phyloP scores from a whole-genome alignment of 2,888 invertebrate species.

The Candidula unifasciata region DNA sequence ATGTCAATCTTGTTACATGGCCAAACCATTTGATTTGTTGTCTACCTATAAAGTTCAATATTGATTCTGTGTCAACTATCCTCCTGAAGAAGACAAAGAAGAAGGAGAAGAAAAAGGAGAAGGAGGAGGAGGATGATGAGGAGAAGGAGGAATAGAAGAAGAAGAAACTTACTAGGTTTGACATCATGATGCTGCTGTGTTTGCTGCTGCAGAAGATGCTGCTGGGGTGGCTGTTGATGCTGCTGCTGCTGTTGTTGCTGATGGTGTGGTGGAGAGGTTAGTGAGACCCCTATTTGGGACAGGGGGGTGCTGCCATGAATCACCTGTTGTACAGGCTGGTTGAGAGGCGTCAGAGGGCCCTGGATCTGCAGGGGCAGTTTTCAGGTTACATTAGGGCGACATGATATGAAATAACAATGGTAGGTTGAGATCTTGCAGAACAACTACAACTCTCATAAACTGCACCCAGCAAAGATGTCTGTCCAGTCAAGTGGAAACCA shows the following conservation, averaged over 20 bases:
- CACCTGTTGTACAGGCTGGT: conserved; percentile 47
- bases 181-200: conserved; percentile 15
- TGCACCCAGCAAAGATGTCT: too few relatives aligned
- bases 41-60: too few relatives aligned
- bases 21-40: too few relatives aligned
- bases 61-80: too few relatives aligned
- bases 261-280: conserved; percentile 42
- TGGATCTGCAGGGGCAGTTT: conserved; percentile 61
- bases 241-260: conserved; percentile 36
- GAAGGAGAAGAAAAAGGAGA: too few relatives aligned
- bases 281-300: conserved; percentile 87
- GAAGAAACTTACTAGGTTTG: conserved; percentile 17
- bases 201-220: conserved; percentile 4
- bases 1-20: too few relatives aligned
- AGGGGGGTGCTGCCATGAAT: conserved; percentile 91
- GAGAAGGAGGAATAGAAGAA: too few relatives aligned
- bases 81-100: too few relatives aligned
- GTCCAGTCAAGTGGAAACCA: too few relatives aligned
- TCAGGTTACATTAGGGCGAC: background rate
- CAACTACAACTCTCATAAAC: too few relatives aligned
- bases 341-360: conserved; percentile 41
- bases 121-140: too few relatives aligned
- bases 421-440: background rate
- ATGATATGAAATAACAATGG: background rate
- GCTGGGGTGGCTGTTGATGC: conserved; percentile 11